These are phyloP conservation scores for Drosophila limbata DNA, from an alignment of 2,888 invertebrate genomes.

Conservation along the genomic window DNA sequence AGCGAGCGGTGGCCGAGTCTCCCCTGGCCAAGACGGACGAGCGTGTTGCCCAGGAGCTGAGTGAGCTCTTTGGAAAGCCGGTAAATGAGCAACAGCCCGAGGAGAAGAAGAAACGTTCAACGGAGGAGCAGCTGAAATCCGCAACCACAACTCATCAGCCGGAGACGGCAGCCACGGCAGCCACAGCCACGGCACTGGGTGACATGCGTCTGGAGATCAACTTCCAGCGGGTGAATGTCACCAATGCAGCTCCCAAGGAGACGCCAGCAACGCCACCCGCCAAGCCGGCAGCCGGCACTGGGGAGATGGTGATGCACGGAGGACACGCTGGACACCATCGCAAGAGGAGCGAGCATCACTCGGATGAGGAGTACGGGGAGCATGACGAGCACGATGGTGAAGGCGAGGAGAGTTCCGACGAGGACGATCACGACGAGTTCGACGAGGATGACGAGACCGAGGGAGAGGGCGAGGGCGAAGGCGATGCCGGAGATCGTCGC, in stretches of 20 bases:
- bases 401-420: conserved; percentile 81
- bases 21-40: conserved; percentile 88
- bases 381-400: conserved; percentile 80
- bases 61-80: conserved; percentile 87
- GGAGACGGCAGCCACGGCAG: conserved; percentile 46
- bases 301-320: conserved; percentile 79
- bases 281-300: conserved; percentile 43
- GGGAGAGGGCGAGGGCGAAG: conserved; percentile 42
- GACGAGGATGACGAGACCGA: conserved; percentile 74
- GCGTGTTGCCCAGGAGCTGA: conserved; percentile 89
- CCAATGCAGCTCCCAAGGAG: conserved; percentile 36
- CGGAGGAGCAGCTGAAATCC: conserved; percentile 63
- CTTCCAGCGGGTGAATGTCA: conserved; percentile 70
- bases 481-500: conserved; percentile 83
- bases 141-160: conserved; percentile 55
- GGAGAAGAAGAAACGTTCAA: conserved; percentile 87
- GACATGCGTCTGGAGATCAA: conserved; percentile 75
- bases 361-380: conserved; percentile 77
- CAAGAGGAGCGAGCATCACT: conserved; percentile 81
- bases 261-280: conserved; percentile 21
- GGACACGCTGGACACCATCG: conserved; percentile 73
- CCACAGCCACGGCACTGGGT: conserved; percentile 53
- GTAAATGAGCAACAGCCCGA: conserved; percentile 82
- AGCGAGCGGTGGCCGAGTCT: conserved; percentile 87
- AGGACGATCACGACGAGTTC: conserved; percentile 83